Evolutionary conservation across 2,888 invertebrate genomes (phyloP).

Genomic region (Slavum lentiscoides): DNA sequence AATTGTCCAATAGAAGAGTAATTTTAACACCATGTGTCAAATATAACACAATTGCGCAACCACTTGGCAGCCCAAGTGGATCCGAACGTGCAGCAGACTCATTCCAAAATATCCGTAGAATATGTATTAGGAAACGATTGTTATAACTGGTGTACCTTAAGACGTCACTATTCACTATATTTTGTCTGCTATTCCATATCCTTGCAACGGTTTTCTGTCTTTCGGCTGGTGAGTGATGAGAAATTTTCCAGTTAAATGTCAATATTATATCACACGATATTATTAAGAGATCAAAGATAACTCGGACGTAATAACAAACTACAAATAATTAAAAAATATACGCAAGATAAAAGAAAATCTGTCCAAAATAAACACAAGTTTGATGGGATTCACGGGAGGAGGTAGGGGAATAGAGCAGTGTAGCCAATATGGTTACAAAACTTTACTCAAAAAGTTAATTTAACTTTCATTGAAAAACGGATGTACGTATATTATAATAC

Average conservation of each 20-base stretch:
- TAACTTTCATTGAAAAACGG: neutral
- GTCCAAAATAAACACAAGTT: constrained; percentile 34
- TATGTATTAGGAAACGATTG: neutral
- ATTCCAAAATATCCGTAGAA: neutral
- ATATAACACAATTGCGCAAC: neutral
- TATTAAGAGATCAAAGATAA: constrained; percentile 4
- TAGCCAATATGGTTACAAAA: constrained; percentile 10
- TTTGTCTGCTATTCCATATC: constrained; percentile 30
- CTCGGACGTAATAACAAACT: neutral
- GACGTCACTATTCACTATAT: neutral
- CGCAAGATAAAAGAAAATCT: neutral
- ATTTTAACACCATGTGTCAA: constrained; percentile 10
- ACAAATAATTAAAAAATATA: neutral
- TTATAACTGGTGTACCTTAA: constrained; percentile 3
- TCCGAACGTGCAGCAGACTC: neutral
- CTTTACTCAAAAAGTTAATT: neutral
- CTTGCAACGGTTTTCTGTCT: neutral
- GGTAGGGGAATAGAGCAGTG: constrained; percentile 6
- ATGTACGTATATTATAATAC: neutral
- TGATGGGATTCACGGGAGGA: neutral
- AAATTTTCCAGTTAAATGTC: neutral
- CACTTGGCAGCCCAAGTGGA: neutral
- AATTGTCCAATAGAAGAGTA: neutral
- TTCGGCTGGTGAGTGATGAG: neutral
- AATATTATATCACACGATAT: neutral